Conservation (phyloP, 2,888 invertebrate genomes). For the Chrysomela aeneicollis region DNA sequence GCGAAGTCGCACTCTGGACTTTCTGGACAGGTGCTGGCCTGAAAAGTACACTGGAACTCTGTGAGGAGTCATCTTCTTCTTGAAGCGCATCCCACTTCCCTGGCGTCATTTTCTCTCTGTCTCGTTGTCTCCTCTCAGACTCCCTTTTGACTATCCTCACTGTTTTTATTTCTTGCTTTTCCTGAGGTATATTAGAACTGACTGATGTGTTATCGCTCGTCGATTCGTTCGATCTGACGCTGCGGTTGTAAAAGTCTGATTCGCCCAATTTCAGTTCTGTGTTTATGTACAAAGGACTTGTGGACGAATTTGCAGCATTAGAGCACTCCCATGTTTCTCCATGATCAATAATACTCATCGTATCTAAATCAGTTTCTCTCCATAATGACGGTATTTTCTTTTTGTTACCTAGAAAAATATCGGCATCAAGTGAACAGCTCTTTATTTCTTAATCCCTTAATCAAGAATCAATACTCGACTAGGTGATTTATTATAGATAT, state of each 20-base stretch:
- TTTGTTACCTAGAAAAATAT: constrained; percentile 56
- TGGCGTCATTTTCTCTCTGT: constrained; percentile 72
- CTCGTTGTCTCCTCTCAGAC: constrained; percentile 84
- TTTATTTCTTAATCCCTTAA: too few species aligned
- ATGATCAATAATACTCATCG: constrained; percentile 78
- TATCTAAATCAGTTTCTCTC: constrained; percentile 91
- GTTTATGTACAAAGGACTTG: constrained; percentile 76
- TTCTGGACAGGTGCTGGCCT: constrained; percentile 47
- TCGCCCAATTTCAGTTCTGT: constrained; percentile 61
- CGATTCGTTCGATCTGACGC: constrained; percentile 64
- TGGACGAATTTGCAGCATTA: constrained; percentile 52
- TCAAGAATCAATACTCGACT: not conserved
- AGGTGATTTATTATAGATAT: not conserved
- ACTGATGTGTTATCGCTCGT: constrained; percentile 53
- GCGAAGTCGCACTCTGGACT: constrained; percentile 26
- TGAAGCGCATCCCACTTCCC: constrained; percentile 58
- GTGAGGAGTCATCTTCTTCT: constrained; percentile 59
- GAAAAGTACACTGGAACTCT: constrained; percentile 53
- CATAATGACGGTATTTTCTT: constrained; percentile 76
- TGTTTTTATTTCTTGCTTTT: constrained; percentile 90
- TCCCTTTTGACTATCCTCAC: constrained; percentile 93
- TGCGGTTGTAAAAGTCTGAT: constrained; percentile 65
- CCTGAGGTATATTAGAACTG: constrained; percentile 63
- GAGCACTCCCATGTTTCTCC: constrained; percentile 64
- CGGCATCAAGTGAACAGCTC: too few species aligned